Percentiles rank a stretch among this genome's conserved stretches.
Conservation (phyloP, 2,797 vertebrate genomes). For the Staurois parvus region DNA sequence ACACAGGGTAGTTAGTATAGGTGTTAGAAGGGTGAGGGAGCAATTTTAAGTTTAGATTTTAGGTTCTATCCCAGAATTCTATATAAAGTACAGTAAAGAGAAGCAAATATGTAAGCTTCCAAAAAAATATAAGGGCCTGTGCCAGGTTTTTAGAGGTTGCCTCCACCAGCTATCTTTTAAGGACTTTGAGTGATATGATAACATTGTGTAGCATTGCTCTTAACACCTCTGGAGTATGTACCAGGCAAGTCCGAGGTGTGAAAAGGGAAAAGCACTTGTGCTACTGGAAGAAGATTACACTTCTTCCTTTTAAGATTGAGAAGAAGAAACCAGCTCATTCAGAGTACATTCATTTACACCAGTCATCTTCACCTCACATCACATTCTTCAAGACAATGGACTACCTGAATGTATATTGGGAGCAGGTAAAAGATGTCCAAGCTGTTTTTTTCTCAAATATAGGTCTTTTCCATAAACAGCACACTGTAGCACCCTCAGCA, state of each 20-base stretch:
- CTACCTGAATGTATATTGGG: not conserved
- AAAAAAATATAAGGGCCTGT: not conserved
- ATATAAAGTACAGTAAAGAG: too few relatives aligned
- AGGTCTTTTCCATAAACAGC: not conserved
- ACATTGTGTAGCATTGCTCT: constrained; percentile 12
- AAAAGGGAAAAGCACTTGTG: constrained; percentile 31
- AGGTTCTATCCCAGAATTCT: too few relatives aligned
- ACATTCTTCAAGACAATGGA: not conserved
- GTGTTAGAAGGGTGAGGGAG: too few relatives aligned
- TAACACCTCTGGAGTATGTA: constrained; percentile 11
- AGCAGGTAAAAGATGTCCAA: not conserved
- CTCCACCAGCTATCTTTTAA: not conserved
- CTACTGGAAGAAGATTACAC: not conserved
- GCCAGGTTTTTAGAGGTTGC: not conserved
- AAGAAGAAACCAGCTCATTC: not conserved
- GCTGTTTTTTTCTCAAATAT: too few relatives aligned
- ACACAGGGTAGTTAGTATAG: too few relatives aligned
- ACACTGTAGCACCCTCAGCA: not conserved
- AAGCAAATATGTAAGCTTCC: not conserved
- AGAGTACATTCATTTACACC: constrained; percentile 1
- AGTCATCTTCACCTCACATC: not conserved
- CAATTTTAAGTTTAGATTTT: too few relatives aligned
- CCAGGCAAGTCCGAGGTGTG: not conserved
- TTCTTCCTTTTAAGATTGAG: not conserved
- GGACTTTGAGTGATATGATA: constrained; percentile 18